A percentile compares a stretch with the other conserved stretches of the same genome.
These are phyloP conservation scores for Daphoenositta chrysoptera DNA, from an alignment of 2,113 vertebrate species.

Conservation along the genomic window DNA sequence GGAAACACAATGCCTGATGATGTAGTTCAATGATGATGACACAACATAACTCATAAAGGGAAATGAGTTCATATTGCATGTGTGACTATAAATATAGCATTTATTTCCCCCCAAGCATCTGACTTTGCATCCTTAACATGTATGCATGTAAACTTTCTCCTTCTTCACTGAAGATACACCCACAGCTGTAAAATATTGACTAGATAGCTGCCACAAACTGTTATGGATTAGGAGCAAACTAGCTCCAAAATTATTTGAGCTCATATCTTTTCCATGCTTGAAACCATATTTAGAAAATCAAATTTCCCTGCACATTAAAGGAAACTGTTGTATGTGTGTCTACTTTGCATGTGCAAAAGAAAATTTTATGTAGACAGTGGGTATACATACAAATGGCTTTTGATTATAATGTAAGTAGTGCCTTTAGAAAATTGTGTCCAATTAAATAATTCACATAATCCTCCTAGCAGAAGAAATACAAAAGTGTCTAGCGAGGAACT, in stretches of 20 bases:
- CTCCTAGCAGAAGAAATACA: not conserved
- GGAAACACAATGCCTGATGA: not conserved
- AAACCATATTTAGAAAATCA: not conserved
- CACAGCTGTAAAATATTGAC: not conserved
- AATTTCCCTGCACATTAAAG: not conserved
- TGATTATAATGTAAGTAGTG: not conserved
- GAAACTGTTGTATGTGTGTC: not conserved
- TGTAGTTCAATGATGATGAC: not conserved
- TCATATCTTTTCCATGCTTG: not conserved
- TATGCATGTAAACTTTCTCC: not conserved
- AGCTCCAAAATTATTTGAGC: not conserved
- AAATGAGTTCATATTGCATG: not conserved
- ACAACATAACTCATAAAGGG: not conserved
- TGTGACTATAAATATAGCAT: not conserved
- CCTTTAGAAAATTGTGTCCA: not conserved
- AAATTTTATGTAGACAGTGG: not conserved
- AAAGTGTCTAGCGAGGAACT: not conserved
- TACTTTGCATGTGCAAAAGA: not conserved
- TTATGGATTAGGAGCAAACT: not conserved
- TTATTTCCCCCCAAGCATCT: not conserved
- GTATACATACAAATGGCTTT: not conserved
- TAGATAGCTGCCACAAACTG: not conserved
- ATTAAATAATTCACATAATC: conserved; percentile 11
- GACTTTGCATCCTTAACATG: not conserved
- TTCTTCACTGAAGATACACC: not conserved